phyloP scores from a whole-genome alignment of 2,888 invertebrate species.

The Apeira syringaria region DNA sequence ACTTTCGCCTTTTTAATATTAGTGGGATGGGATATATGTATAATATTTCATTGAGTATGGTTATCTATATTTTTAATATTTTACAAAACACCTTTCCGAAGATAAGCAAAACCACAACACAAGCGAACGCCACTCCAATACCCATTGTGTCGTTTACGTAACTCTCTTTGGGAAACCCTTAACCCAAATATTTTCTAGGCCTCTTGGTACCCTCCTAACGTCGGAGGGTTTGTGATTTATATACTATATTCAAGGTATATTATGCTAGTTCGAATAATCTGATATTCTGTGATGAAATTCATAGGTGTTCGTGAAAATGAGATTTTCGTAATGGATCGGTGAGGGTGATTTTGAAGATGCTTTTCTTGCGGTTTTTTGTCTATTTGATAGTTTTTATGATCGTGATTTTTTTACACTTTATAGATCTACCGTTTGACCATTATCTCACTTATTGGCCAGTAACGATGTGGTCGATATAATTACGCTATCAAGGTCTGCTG shows the following conservation, averaged over 20 bases:
- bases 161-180: slow-evolving; percentile 30
- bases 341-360: slow-evolving; percentile 8
- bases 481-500: too few relatives aligned
- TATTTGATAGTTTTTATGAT: slow-evolving; percentile 4
- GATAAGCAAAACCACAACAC: slow-evolving; percentile 1
- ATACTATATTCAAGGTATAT: slow-evolving; percentile 52
- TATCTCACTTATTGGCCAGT: too few relatives aligned
- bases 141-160: slow-evolving; percentile 22
- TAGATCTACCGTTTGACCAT: too few relatives aligned
- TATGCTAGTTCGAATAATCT: slow-evolving; percentile 52
- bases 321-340: slow-evolving; percentile 13
- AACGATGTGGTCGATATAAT: too few relatives aligned
- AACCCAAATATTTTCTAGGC: slow-evolving; percentile 51
- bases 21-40: too few relatives aligned
- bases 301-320: slow-evolving; percentile 25
- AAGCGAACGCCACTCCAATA: slow-evolving; percentile 7
- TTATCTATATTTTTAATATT: too few relatives aligned
- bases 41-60: too few relatives aligned
- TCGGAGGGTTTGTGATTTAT: slow-evolving; percentile 54
- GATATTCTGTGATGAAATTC: slow-evolving; percentile 44
- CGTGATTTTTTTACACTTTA: too few relatives aligned
- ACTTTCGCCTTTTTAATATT: too few relatives aligned
- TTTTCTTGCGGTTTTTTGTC: slow-evolving; percentile 3
- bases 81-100: not conserved
- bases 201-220: slow-evolving; percentile 46